Conservation (phyloP, 2,113 vertebrate genomes). For the Gobius niger region DNA sequence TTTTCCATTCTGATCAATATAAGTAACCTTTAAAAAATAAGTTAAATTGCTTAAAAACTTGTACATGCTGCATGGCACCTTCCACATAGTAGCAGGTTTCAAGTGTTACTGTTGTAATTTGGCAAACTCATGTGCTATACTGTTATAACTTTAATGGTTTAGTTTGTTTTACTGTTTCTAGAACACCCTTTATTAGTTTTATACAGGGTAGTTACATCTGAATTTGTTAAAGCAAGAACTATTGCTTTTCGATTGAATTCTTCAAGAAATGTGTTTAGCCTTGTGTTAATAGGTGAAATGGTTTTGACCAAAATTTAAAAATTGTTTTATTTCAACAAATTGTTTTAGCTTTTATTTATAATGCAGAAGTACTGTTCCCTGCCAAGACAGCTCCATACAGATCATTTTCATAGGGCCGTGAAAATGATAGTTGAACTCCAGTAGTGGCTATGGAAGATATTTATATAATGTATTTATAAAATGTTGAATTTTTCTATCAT, state of each 20-base stretch:
- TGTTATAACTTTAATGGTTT: background rate
- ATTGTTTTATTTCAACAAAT: background rate
- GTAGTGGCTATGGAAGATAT: conserved; percentile 17
- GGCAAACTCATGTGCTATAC: background rate
- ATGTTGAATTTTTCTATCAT: conserved; percentile 43
- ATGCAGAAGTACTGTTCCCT: background rate
- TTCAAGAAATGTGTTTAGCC: background rate
- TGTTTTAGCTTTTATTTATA: background rate
- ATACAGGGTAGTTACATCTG: background rate
- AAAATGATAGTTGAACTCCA: background rate
- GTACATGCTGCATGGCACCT: background rate
- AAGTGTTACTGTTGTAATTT: conserved; percentile 9
- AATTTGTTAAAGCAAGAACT: background rate
- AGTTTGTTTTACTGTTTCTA: background rate
- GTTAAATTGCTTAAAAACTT: too few relatives aligned
- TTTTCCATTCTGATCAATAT: conserved; percentile 28
- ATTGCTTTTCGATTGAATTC: conserved; percentile 2
- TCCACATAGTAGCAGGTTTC: conserved; percentile 6
- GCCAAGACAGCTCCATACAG: background rate
- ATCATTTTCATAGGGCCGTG: background rate
- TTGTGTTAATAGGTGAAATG: background rate
- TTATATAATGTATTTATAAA: conserved; percentile 41
- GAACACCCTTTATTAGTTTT: background rate
- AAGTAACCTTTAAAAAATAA: too few relatives aligned
- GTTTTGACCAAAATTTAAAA: background rate